Conservation (phyloP, 2,113 vertebrate genomes). For the Halcyon malimbica region DNA sequence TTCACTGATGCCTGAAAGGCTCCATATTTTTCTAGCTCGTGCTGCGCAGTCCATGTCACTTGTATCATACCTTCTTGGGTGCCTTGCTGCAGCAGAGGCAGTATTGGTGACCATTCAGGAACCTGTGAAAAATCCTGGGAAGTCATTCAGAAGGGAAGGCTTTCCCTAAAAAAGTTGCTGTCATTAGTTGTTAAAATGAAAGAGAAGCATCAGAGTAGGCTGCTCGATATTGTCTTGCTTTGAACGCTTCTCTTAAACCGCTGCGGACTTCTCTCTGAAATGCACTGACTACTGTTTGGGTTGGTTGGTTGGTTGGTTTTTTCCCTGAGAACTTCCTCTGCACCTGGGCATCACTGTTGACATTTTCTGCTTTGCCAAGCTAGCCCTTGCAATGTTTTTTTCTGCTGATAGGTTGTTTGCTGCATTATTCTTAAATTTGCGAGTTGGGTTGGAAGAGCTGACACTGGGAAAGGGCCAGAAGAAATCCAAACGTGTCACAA, state of each 20-base stretch:
- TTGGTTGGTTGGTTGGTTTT: neutral
- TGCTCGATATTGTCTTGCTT: neutral
- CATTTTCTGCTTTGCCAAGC: neutral
- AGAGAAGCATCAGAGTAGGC: neutral
- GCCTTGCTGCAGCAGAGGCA: neutral
- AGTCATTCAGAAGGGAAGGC: neutral
- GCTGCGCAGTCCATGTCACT: neutral
- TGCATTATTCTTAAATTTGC: neutral
- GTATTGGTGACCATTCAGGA: neutral
- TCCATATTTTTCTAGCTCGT: neutral
- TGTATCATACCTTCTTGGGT: neutral
- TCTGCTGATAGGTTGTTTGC: neutral
- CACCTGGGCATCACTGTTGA: neutral
- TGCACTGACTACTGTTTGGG: neutral
- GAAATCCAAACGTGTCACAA: rapidly evolving
- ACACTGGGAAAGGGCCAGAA: neutral
- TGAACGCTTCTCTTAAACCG: neutral
- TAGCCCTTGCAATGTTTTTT: neutral
- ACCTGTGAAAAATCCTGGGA: neutral
- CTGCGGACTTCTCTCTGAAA: neutral
- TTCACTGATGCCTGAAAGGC: neutral
- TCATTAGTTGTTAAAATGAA: neutral
- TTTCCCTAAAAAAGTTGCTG: neutral
- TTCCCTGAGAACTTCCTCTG: neutral
- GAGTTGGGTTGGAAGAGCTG: neutral